Percentiles rank a stretch among this genome's conserved stretches.
phyloP scores from a whole-genome alignment of 2,888 invertebrate genomes.

The Palloptera scutellata region DNA sequence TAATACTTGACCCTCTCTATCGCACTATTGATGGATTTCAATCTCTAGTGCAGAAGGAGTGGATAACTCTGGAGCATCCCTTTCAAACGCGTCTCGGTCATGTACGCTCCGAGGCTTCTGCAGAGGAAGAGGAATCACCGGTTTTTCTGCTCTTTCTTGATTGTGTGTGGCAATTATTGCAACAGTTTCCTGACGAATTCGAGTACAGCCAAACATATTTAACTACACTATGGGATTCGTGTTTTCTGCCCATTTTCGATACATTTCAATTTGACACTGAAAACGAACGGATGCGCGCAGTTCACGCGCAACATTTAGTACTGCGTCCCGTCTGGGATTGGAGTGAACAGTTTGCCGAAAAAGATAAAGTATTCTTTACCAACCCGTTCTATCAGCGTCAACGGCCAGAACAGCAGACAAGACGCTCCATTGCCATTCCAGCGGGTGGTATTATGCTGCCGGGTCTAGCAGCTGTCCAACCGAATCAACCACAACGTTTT shows the following conservation, averaged over 20 bases:
- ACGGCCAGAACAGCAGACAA: slow-evolving; percentile 50
- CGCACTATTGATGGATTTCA: slow-evolving; percentile 89
- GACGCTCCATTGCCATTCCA: slow-evolving; percentile 58
- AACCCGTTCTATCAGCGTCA: slow-evolving; percentile 78
- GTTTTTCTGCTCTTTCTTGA: slow-evolving; percentile 91
- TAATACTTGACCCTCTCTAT: slow-evolving; percentile 84
- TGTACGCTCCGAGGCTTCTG: slow-evolving; percentile 57
- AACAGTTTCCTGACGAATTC: slow-evolving; percentile 88
- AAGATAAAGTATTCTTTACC: slow-evolving; percentile 81
- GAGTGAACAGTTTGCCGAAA: slow-evolving; percentile 84
- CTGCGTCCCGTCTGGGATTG: slow-evolving; percentile 89
- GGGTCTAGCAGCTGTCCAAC: slow-evolving; percentile 44
- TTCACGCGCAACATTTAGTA: slow-evolving; percentile 64
- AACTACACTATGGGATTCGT: slow-evolving; percentile 90
- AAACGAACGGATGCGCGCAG: slow-evolving; percentile 76
- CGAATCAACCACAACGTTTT: slow-evolving; percentile 42
- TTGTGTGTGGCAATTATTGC: slow-evolving; percentile 89
- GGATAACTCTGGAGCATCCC: slow-evolving; percentile 92
- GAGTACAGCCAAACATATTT: slow-evolving; percentile 93
- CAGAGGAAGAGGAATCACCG: slow-evolving; percentile 71
- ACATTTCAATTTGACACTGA: slow-evolving; percentile 92
- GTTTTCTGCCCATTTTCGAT: slow-evolving; percentile 87
- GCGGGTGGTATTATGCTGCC: slow-evolving; percentile 51
- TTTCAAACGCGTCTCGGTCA: slow-evolving; percentile 76
- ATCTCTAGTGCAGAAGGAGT: slow-evolving; percentile 91